Base-by-base conservation (phyloP, 2,797 vertebrate genomes). In the Sebastolobus altivelis region DNA sequence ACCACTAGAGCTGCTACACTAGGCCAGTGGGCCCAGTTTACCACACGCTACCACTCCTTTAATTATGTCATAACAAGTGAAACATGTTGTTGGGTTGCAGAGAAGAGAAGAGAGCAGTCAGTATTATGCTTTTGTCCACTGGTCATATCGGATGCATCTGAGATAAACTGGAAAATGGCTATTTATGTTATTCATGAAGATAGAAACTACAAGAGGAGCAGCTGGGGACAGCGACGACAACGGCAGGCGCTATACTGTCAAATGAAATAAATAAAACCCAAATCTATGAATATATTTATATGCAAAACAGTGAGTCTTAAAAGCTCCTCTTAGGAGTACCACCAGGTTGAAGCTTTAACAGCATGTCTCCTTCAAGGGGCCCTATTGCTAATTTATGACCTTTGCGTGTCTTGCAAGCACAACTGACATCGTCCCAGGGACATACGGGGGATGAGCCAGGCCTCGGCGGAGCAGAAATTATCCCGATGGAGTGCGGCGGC, bases 311-410 rank as follows among this genome's bases (percentile, higher is more conserved):
- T 20, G 68, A 37, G 71, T 75, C 72, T 89, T 90, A 84, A 92
- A 88, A 86, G 88, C 77, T 83, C 54, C 82, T 87, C 85, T 87
- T 59, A 81, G 71, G 76, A 85, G 62, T 40, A 78, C 38, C 35
- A 77, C 76, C 87, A 81, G 79, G 84, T 87, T 59, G 78, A 83
- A 84, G 75, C 83, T 56, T 46, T 37, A 87, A 84, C 86, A 84
- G 72, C 83, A 37, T 79, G 80, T 83, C 78, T 79, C 81, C 80
- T 89, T 91, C 84, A 77, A 88, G 55, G 43, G 54, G 37, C 77
- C 61, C 66, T 56, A 75, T 91, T 90, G 78, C 86, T 89, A 82
- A 94, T 93, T 92, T 76, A 92, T 92, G 87, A 85, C 85, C 86
- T 91, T 87, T 86, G 81, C 8, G 6, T 82, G 83, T 91, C 73